These are phyloP conservation scores for Brachionus sp. DNA, from an alignment of 1,140 invertebrate genomes.

Conservation along the genomic window DNA sequence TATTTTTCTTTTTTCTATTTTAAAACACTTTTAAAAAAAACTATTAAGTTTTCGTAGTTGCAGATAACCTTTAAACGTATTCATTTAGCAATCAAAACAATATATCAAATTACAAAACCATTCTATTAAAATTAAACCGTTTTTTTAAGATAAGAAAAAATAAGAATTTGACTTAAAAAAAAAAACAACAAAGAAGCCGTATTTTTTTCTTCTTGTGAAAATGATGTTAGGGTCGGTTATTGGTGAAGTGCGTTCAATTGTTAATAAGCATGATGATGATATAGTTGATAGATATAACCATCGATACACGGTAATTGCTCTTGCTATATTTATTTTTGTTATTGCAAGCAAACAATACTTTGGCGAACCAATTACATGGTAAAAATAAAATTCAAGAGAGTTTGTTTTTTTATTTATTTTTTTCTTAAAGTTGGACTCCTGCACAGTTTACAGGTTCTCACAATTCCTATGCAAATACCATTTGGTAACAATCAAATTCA, in stretches of 20 bases:
- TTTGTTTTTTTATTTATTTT: not conserved
- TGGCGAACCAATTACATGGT: slow-evolving; percentile 63
- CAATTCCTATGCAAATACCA: slow-evolving; percentile 70
- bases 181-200: too few species aligned
- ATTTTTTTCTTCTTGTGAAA: too few species aligned
- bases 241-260: not conserved
- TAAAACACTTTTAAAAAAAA: too few species aligned
- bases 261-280: slow-evolving; percentile 61
- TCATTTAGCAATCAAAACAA: too few species aligned
- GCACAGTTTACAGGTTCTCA: slow-evolving; percentile 58
- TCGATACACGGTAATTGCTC: slow-evolving; percentile 61
- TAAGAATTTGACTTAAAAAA: too few species aligned
- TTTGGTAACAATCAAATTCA: too few species aligned
- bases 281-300: slow-evolving; percentile 63
- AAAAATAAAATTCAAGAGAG: slow-evolving; percentile 49
- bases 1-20: too few species aligned
- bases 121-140: too few species aligned
- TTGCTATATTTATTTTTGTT: slow-evolving; percentile 64
- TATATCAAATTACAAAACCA: too few species aligned
- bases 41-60: too few species aligned
- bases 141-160: too few species aligned
- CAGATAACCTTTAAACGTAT: too few species aligned
- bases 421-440: slow-evolving; percentile 64
- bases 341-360: slow-evolving; percentile 96
- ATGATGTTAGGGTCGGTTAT: slow-evolving; percentile 36